Evolutionary conservation across 2,113 vertebrate species (phyloP).

Genomic region (Psephotus haematonotus): DNA sequence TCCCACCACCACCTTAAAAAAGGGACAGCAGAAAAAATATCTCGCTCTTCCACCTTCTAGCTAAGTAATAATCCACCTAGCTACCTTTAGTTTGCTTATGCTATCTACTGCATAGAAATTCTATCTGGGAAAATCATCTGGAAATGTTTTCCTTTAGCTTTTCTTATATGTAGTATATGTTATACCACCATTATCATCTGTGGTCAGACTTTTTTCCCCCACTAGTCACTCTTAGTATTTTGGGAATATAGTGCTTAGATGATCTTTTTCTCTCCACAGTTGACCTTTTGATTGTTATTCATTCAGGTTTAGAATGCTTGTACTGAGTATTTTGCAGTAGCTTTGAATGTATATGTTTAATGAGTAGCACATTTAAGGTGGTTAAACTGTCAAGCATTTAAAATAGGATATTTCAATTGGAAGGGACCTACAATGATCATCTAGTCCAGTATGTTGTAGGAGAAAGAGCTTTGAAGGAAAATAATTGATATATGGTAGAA

Average conservation of each 20-base stretch:
- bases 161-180: background rate
- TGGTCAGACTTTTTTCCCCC: background rate
- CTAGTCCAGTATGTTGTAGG: background rate
- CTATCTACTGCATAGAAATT: background rate
- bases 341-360: background rate
- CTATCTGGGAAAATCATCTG: slow-evolving; percentile 16
- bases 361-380: background rate
- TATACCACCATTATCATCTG: background rate
- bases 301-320: background rate
- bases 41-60: background rate
- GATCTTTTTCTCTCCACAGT: background rate
- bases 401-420: background rate
- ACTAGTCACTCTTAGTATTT: background rate
- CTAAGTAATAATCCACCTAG: background rate
- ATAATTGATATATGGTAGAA: background rate
- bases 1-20: background rate
- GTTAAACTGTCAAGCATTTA: background rate
- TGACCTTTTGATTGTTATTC: background rate
- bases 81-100: background rate
- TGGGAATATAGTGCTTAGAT: background rate
- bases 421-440: background rate
- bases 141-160: background rate
- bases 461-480: background rate
- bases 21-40: background rate
- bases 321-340: background rate